These are phyloP conservation scores for Aphis gossypii DNA, from an alignment of 1,140 invertebrate species.

Conservation along the genomic window DNA sequence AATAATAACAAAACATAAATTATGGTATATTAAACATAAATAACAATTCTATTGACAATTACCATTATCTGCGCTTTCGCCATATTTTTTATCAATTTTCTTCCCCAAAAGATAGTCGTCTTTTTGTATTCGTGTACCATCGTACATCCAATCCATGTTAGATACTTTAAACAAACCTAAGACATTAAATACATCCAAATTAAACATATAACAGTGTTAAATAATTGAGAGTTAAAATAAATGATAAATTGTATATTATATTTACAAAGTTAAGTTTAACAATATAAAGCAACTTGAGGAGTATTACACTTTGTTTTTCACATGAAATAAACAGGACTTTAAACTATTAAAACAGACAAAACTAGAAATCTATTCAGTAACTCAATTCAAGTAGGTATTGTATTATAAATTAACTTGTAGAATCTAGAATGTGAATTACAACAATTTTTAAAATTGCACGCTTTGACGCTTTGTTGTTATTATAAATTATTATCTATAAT, in stretches of 20 bases:
- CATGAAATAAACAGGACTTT: neutral
- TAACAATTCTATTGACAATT: constrained; percentile 11
- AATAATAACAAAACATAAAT: neutral
- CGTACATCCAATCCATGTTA: constrained; percentile 89
- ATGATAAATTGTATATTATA: neutral
- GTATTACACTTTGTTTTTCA: neutral
- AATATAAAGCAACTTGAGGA: neutral
- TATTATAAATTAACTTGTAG: neutral
- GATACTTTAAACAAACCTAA: neutral
- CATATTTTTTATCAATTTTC: constrained; percentile 84
- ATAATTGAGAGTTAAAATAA: neutral
- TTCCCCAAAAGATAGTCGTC: constrained; percentile 93
- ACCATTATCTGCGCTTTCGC: constrained; percentile 70
- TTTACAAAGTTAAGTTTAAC: neutral
- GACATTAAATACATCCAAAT: neutral
- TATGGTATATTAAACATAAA: neutral
- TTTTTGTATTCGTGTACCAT: constrained; percentile 78
- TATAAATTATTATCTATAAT: neutral
- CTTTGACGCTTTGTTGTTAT: neutral
- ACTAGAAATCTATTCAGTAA: neutral
- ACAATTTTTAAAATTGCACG: neutral
- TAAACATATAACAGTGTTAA: neutral
- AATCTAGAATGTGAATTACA: neutral
- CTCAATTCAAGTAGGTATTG: neutral
- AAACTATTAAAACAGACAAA: neutral